These are phyloP conservation scores for Chironomus striatipennis DNA, from an alignment of 1,140 invertebrate genomes.

Conservation along the genomic window DNA sequence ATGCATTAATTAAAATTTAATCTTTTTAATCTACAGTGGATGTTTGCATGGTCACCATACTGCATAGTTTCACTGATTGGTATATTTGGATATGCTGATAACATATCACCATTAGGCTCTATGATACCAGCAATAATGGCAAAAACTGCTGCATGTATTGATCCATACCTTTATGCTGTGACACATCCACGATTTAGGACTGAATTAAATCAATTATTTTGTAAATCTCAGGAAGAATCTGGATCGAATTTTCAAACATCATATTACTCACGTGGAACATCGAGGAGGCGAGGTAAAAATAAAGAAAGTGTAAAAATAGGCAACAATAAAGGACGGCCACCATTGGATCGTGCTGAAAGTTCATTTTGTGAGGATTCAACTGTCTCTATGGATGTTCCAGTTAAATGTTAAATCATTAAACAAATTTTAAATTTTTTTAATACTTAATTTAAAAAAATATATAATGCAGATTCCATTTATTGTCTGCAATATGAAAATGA, in stretches of 20 bases:
- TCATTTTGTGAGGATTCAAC: not conserved
- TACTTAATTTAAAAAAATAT: too few relatives aligned
- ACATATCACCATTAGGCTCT: conserved; percentile 55
- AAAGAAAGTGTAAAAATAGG: not conserved
- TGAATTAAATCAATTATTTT: conserved; percentile 44
- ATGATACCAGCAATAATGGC: conserved; percentile 69
- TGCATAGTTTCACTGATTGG: conserved; percentile 62
- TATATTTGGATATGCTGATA: conserved; percentile 50
- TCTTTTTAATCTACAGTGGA: conserved; percentile 43
- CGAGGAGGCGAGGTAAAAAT: not conserved
- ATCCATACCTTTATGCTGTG: conserved; percentile 66
- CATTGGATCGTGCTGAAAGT: not conserved
- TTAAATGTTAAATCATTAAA: not conserved
- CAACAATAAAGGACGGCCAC: not conserved
- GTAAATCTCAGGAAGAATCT: conserved; percentile 26
- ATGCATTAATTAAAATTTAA: not conserved
- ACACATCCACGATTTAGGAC: conserved; percentile 58
- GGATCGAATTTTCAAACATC: not conserved
- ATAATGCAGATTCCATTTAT: too few relatives aligned
- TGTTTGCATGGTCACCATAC: conserved; percentile 69
- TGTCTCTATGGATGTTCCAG: not conserved
- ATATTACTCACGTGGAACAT: not conserved
- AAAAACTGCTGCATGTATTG: conserved; percentile 62
- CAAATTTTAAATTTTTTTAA: not conserved
- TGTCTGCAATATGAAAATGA: not conserved